Evolutionary conservation across 2,888 invertebrate genomes (phyloP), one percentile per base, ranked within the genome.

Genomic region (Theretra japonica): DNA sequence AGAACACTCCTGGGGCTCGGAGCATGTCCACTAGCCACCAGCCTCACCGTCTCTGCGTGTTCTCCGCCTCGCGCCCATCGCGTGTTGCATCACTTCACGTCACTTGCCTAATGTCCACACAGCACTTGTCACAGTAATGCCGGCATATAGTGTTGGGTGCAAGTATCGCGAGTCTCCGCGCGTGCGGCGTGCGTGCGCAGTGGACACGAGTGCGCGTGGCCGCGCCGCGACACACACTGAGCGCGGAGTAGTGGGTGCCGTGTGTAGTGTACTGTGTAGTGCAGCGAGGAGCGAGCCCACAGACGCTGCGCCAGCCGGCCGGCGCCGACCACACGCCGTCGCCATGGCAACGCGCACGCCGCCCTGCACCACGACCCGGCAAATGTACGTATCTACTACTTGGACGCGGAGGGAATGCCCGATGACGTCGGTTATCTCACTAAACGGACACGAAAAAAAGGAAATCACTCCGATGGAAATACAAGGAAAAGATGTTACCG

Each of bases 191-290:
- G 23, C 48, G n/a, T 8, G 33, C 53, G 30, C 33, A 4, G n/a
- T 69, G 53, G 53, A 23, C 68, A 68, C 30, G 72, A 62, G 70
- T 53, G 69, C 72, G 69, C 50, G 68, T 50, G 68, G 48, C 60
- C 23, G 70, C 53, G 30, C 48, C 50, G 50, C 25, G 50, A 50
- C 70, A 33, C 70, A 70, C 65, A 65, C 65, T 41, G 60, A 50
- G 53, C 19, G 17, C 11, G 2, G 28, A 28, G 28, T 28, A 4
- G 4, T 19, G 19, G 4, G 17, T 30, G 33, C 57, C n/a, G 28
- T 30, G 19, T 30, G 33, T 53, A 21, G 30, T 8, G 41, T 41
- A 41, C 2, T 41, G 41, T 2, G 41, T 41, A 11, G 41, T 41
- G 41, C 11, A 41, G 41, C 2, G 33, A 33, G 11, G 2, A 41